Evolutionary conservation across 2,888 invertebrate species (phyloP).

Genomic region (Coremacera marginata): DNA sequence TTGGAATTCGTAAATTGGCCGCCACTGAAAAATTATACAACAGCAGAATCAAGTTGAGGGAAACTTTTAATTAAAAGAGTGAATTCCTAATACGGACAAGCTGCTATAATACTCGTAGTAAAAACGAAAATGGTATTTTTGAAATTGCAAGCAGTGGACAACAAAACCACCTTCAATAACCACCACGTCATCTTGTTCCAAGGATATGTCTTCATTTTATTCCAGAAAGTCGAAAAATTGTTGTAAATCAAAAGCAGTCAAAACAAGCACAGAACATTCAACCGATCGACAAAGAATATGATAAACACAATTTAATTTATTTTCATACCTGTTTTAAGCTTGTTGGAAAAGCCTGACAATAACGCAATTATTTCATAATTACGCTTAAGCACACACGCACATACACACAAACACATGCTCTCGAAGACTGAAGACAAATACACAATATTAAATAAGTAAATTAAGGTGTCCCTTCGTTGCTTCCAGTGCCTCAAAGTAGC

Average conservation of each 20-base stretch:
- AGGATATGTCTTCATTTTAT: no score
- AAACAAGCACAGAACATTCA: background rate
- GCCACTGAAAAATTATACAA: no score
- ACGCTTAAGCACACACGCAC: background rate
- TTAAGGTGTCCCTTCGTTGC: constrained; percentile 17
- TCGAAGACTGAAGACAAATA: background rate
- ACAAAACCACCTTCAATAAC: no score
- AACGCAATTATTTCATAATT: constrained; percentile 32
- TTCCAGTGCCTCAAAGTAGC: background rate
- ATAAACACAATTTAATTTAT: background rate
- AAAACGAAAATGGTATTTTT: background rate
- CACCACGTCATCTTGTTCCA: no score
- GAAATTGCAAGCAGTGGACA: background rate
- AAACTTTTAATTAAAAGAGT: no score
- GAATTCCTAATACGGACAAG: no score
- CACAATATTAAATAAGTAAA: constrained; percentile 14
- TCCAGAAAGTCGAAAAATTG: background rate
- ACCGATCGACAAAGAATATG: background rate
- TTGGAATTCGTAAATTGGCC: background rate
- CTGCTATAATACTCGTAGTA: no score
- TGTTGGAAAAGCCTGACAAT: constrained; percentile 4
- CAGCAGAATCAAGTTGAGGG: no score
- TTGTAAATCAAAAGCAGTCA: background rate
- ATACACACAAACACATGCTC: background rate
- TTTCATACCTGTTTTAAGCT: background rate